Conservation (phyloP, 2,888 invertebrate genomes). For the Napeogenes sylphis region DNA sequence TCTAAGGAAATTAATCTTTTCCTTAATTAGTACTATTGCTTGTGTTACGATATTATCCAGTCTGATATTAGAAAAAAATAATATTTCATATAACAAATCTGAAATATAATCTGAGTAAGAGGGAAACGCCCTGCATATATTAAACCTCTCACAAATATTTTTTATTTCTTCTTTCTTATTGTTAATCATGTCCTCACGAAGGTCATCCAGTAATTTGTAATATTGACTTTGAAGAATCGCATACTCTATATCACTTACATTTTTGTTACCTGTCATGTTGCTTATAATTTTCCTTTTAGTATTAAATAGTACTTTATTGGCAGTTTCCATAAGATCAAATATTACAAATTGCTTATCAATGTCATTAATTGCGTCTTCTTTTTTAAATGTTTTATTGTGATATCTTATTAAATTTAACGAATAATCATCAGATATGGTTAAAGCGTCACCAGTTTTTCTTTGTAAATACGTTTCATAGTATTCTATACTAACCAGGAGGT, state of each 20-base stretch:
- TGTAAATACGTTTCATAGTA: slow-evolving; percentile 12
- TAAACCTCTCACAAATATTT: slow-evolving; percentile 36
- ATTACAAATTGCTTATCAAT: slow-evolving; percentile 36
- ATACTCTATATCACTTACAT: neutral
- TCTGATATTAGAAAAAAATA: slow-evolving; percentile 37
- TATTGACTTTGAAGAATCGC: neutral
- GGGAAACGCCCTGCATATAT: slow-evolving; percentile 43
- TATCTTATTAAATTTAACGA: slow-evolving; percentile 1
- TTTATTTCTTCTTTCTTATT: slow-evolving; percentile 38
- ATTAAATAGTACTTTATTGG: slow-evolving; percentile 31
- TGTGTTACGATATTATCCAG: slow-evolving; percentile 29
- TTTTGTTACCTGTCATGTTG: neutral
- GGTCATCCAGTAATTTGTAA: slow-evolving; percentile 12
- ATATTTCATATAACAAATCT: slow-evolving; percentile 38
- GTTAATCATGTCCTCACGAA: slow-evolving; percentile 24
- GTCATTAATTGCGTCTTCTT: slow-evolving; percentile 9
- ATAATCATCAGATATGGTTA: slow-evolving; percentile 4
- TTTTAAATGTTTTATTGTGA: slow-evolving; percentile 5
- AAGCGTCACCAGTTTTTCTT: neutral
- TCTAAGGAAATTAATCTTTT: slow-evolving; percentile 32
- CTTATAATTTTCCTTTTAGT: neutral
- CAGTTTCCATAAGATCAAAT: slow-evolving; percentile 38
- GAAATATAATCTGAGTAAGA: slow-evolving; percentile 42
- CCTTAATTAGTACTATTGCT: slow-evolving; percentile 23
- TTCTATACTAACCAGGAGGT: slow-evolving; percentile 7